Evolutionary conservation across 2,113 vertebrate genomes (phyloP).

Genomic region (western clawed frog (Xenopus tropicalis)): UCB_Xtro_10.0 CM004451.2:57246001-57246500

Average conservation of each 20-base stretch:
- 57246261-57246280: too few species aligned
- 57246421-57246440: constrained; percentile 5
- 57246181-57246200: not conserved
- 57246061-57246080: too few species aligned
- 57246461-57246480: constrained; percentile 39
- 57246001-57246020: too few species aligned
- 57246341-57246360: not conserved
- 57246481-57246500: constrained; percentile 39
- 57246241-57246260: too few species aligned
- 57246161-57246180: not conserved
- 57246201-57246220: not conserved
- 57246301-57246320: not conserved
- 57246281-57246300: too few species aligned
- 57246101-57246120: not conserved
- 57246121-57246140: not conserved
- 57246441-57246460: constrained; percentile 38
- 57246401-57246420: not conserved
- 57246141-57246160: not conserved
- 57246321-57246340: not conserved
- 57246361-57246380: not conserved
- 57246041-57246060: too few species aligned
- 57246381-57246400: not conserved
- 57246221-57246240: not conserved
- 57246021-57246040: too few species aligned
- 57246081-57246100: too few species aligned